Percentiles rank a stretch among this genome's conserved stretches.
phyloP scores from a whole-genome alignment of 2,113 vertebrate genomes.

The human region DNA sequence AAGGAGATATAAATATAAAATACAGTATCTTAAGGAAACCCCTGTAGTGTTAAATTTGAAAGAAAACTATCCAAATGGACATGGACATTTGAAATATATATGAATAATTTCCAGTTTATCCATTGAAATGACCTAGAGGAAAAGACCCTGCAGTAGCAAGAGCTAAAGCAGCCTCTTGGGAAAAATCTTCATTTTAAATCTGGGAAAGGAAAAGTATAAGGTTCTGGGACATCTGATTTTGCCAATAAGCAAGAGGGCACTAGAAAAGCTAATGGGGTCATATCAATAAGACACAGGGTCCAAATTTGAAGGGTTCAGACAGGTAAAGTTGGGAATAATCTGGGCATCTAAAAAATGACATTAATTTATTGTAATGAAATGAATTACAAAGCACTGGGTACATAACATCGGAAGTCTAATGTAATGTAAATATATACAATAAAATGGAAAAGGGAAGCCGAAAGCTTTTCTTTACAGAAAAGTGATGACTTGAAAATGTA shows the following conservation, averaged over 20 bases:
- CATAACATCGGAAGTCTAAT: background rate
- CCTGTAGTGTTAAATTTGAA: background rate
- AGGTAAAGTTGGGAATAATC: background rate
- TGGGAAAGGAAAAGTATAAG: background rate
- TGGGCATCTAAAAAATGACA: background rate
- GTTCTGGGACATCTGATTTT: background rate
- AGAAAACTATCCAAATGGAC: background rate
- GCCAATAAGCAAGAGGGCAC: background rate
- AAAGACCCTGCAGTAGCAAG: background rate
- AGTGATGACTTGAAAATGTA: background rate
- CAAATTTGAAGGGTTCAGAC: background rate
- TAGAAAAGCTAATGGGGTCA: background rate
- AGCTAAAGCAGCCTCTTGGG: background rate
- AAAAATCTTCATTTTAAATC: background rate
- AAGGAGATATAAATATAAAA: background rate
- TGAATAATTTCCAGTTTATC: background rate
- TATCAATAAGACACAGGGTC: background rate
- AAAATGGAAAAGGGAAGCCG: background rate
- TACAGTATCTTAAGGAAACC: background rate
- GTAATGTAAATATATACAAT: background rate
- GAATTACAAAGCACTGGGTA: background rate
- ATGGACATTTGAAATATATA: background rate
- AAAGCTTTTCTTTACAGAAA: background rate
- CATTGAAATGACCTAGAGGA: background rate
- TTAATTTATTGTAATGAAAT: background rate